Conservation (phyloP, 2,797 vertebrate species). For the Paguma larvata region DNA sequence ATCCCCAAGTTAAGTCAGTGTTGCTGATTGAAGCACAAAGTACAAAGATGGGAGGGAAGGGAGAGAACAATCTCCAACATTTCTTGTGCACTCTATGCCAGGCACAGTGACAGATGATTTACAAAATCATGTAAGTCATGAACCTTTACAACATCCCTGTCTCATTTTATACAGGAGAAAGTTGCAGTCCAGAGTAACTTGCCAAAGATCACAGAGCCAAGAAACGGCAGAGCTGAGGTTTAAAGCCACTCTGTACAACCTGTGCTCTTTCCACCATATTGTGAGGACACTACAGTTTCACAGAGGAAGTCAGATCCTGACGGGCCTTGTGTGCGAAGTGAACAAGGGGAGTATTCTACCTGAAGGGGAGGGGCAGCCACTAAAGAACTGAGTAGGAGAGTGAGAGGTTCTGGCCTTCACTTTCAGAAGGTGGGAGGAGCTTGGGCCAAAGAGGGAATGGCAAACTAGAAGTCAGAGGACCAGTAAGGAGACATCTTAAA, state of each 20-base stretch:
- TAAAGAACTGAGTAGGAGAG: neutral
- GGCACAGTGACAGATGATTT: neutral
- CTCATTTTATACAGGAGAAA: neutral
- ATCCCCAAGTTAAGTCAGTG: neutral
- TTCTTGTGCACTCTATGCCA: neutral
- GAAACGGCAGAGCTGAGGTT: neutral
- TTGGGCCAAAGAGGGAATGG: neutral
- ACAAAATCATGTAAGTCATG: neutral
- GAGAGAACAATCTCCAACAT: neutral
- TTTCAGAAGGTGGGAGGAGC: neutral
- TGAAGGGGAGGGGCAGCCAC: neutral
- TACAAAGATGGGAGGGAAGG: too few relatives aligned
- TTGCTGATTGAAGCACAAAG: neutral
- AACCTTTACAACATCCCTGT: neutral
- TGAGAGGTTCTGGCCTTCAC: neutral
- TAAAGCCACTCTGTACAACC: neutral
- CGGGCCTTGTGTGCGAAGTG: neutral
- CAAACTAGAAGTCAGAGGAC: neutral
- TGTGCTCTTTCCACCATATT: neutral
- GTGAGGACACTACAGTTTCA: neutral
- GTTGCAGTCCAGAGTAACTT: neutral
- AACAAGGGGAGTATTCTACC: neutral
- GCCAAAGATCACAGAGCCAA: neutral
- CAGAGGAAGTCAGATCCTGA: neutral
- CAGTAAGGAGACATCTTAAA: neutral